A percentile compares a stretch with the other conserved stretches of the same genome.
Conservation (phyloP, 2,888 invertebrate species). For the Phoenoteleia sp. region DNA sequence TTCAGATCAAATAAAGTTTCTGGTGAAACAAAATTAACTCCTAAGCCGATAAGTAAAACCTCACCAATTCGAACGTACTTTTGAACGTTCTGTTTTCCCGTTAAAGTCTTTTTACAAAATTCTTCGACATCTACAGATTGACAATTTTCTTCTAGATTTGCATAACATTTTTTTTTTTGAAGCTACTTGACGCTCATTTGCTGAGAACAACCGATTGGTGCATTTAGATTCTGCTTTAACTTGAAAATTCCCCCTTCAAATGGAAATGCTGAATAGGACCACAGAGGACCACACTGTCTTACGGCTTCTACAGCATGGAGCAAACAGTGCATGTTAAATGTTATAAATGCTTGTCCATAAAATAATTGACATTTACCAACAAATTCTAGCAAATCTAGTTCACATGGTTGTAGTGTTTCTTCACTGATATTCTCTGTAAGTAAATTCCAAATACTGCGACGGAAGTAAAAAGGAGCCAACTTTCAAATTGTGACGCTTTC, state of each 20-base stretch:
- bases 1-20: no score
- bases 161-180: background rate
- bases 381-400: conserved; percentile 59
- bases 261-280: conserved; percentile 56
- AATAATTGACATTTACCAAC: conserved; percentile 56
- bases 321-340: conserved; percentile 65
- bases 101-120: background rate
- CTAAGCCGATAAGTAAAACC: background rate
- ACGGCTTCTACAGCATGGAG: conserved; percentile 59
- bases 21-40: no score
- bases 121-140: background rate
- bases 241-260: conserved; percentile 52
- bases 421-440: conserved; percentile 42
- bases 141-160: background rate
- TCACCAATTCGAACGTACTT: background rate
- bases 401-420: conserved; percentile 56
- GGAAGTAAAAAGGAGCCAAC: conserved; percentile 58
- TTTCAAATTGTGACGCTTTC: conserved; percentile 40
- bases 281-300: conserved; percentile 63
- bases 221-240: conserved; percentile 51
- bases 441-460: conserved; percentile 30
- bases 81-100: background rate
- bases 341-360: conserved; percentile 60
- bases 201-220: conserved; percentile 44
- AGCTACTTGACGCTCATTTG: conserved; percentile 33